These are phyloP conservation scores for Seira sanloemensis DNA, from an alignment of 2,888 invertebrate species.

Conservation along the genomic window DNA sequence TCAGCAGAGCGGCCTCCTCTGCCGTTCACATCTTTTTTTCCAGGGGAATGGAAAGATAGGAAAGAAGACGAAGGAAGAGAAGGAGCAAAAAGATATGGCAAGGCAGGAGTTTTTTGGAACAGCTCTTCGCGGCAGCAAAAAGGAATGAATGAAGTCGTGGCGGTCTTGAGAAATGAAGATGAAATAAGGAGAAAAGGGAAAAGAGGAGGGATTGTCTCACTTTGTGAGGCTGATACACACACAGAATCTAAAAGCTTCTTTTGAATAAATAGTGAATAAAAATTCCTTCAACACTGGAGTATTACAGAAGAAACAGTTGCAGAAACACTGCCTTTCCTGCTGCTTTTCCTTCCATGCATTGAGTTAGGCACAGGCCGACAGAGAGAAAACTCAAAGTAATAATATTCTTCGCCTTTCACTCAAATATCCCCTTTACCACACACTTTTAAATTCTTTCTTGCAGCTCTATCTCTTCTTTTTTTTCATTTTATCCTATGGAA, in stretches of 20 bases:
- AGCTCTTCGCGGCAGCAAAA: neutral
- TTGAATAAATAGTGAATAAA: neutral
- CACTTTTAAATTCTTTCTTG: neutral
- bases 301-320: neutral
- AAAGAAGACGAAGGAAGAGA: conserved; percentile 9
- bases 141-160: conserved; percentile 1
- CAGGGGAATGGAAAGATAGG: neutral
- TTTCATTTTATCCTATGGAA: neutral
- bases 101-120: neutral
- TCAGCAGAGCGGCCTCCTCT: conserved; percentile 25
- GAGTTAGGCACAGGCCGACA: neutral
- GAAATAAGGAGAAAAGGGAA: conserved; percentile 4
- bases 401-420: conserved; percentile 2
- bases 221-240: conserved; percentile 41
- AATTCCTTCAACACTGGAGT: neutral
- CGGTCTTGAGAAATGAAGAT: neutral
- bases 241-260: neutral
- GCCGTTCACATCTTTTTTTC: neutral
- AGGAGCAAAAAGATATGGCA: neutral
- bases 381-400: neutral
- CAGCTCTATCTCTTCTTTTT: neutral
- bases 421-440: neutral
- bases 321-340: neutral
- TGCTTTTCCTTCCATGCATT: neutral
- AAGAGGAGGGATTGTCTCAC: conserved; percentile 26